Percentiles rank a stretch among this genome's conserved stretches.
Conservation (phyloP, 2,113 vertebrate genomes). For the Montifringilla adamsi region DNA sequence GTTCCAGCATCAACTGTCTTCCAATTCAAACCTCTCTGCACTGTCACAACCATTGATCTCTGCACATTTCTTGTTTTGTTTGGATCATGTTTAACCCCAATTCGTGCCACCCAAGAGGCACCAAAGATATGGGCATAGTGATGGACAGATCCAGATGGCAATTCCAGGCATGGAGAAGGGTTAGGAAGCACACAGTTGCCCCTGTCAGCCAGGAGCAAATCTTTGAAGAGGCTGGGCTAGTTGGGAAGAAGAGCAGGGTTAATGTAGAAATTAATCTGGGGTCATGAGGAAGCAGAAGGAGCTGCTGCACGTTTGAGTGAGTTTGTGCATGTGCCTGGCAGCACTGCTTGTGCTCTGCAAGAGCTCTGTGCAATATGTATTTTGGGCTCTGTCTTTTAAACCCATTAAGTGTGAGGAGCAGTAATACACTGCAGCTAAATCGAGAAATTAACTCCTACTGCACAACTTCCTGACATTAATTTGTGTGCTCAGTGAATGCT, state of each 20-base stretch:
- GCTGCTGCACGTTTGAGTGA: not conserved
- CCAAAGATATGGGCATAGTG: not conserved
- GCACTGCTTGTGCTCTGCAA: not conserved
- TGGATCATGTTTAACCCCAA: not conserved
- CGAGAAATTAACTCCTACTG: not conserved
- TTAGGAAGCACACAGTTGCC: not conserved
- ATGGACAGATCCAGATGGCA: not conserved
- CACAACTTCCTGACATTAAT: not conserved
- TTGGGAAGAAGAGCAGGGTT: not conserved
- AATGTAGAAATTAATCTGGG: conserved; percentile 3
- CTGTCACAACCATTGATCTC: not conserved
- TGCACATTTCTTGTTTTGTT: not conserved
- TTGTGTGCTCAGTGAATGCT: not conserved
- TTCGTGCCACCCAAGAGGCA: not conserved
- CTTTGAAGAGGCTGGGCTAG: not conserved
- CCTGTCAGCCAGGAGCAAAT: not conserved
- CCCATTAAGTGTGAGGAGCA: not conserved
- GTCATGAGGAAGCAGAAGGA: not conserved
- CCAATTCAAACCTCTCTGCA: not conserved
- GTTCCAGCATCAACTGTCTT: not conserved
- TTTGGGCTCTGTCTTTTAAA: not conserved
- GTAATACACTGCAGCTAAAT: not conserved
- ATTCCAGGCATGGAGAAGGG: not conserved
- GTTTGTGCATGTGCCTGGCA: not conserved
- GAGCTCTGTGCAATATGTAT: not conserved